A percentile compares a stretch with the other conserved stretches of the same genome.
Evolutionary conservation across 1,140 invertebrate species (phyloP).

Genomic region (Vanessa tameamea): DNA sequence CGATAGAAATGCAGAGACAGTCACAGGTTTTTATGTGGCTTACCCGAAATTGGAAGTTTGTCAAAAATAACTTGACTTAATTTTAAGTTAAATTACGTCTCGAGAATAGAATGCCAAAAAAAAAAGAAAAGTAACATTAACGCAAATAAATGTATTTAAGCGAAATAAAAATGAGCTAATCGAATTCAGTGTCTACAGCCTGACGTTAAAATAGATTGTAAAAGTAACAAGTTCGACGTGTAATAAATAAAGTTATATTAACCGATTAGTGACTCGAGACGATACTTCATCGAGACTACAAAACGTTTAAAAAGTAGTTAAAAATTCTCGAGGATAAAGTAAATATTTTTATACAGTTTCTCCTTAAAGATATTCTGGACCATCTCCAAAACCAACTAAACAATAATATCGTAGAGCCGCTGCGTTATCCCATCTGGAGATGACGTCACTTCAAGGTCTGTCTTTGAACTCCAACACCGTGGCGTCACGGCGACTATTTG

Average conservation of each 20-base stretch:
- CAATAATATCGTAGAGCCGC: neutral
- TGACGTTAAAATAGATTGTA: too few species aligned
- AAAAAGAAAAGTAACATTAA: too few species aligned
- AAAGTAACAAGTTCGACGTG: too few species aligned
- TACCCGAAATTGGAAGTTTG: too few species aligned
- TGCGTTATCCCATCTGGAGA: neutral
- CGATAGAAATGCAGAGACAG: too few species aligned
- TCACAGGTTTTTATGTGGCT: too few species aligned
- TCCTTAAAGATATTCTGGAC: conserved; percentile 10
- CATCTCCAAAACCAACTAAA: conserved; percentile 7
- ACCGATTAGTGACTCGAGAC: neutral
- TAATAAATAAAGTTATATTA: neutral
- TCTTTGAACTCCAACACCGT: conserved; percentile 20
- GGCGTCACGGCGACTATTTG: conserved; percentile 1
- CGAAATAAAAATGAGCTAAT: too few species aligned
- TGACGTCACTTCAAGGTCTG: conserved; percentile 26
- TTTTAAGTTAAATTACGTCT: too few species aligned
- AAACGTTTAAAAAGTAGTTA: neutral
- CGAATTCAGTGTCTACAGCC: too few species aligned
- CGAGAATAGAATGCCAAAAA: too few species aligned
- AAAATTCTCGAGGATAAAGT: neutral
- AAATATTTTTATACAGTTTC: conserved; percentile 3
- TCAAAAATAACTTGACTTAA: too few species aligned
- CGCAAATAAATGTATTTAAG: too few species aligned
- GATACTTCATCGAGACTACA: neutral